Conservation (phyloP, 2,888 invertebrate species). For the Amphimallon solstitiale region DNA sequence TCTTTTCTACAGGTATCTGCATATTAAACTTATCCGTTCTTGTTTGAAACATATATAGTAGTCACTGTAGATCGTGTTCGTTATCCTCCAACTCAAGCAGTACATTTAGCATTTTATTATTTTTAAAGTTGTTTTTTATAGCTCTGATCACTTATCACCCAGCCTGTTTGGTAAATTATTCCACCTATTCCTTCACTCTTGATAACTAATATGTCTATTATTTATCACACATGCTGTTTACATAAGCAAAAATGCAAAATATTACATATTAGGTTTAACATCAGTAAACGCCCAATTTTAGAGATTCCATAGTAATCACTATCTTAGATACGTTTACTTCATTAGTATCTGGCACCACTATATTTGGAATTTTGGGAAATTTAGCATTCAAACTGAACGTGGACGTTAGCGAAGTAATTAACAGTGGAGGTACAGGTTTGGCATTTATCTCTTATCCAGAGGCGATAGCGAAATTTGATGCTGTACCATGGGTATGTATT, state of each 20-base stretch:
- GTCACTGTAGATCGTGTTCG: too few relatives aligned
- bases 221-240: not conserved
- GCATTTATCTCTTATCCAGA: slow-evolving; percentile 89
- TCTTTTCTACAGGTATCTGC: too few relatives aligned
- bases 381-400: slow-evolving; percentile 74
- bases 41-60: too few relatives aligned
- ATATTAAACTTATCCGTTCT: too few relatives aligned
- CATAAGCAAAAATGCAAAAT: not conserved
- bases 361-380: slow-evolving; percentile 86
- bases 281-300: slow-evolving; percentile 65
- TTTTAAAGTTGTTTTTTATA: too few relatives aligned
- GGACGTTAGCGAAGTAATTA: slow-evolving; percentile 74
- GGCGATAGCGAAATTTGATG: slow-evolving; percentile 79
- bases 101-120: too few relatives aligned
- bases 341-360: slow-evolving; percentile 81
- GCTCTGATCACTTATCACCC: too few relatives aligned
- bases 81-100: too few relatives aligned
- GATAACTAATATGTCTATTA: too few relatives aligned
- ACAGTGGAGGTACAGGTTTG: slow-evolving; percentile 78
- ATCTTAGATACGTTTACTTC: slow-evolving; percentile 86
- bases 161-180: too few relatives aligned
- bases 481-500: slow-evolving; percentile 73
- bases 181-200: too few relatives aligned
- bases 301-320: slow-evolving; percentile 84
- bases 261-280: too few relatives aligned